Conservation (phyloP, 1,140 invertebrate species). For the Rhynchophorus ferrugineus region DNA sequence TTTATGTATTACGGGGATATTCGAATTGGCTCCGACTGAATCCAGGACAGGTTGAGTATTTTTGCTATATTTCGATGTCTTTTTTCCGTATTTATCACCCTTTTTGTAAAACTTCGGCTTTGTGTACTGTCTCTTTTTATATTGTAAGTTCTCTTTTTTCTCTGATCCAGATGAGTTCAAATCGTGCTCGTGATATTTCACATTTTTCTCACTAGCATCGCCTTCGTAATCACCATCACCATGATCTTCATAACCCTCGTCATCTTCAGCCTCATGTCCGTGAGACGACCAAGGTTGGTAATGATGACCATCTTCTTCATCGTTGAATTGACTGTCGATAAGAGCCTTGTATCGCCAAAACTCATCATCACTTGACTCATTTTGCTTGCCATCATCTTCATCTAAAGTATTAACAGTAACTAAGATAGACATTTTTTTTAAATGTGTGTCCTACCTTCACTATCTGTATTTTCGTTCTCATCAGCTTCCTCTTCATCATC, state of each 20-base stretch:
- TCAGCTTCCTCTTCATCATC: constrained; percentile 8
- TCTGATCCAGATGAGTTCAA: constrained; percentile 7
- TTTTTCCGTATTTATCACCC: constrained; percentile 11
- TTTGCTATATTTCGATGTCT: constrained; percentile 6
- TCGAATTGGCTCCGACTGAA: constrained; percentile 16
- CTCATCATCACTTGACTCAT: too few species aligned
- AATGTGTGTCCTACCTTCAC: too few species aligned
- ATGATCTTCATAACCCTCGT: constrained; percentile 12
- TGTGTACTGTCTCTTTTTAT: constrained; percentile 16
- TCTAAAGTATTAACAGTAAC: too few species aligned
- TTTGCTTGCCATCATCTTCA: too few species aligned
- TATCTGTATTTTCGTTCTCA: constrained; percentile 3
- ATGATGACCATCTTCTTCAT: too few species aligned
- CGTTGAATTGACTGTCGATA: too few species aligned
- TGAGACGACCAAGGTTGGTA: too few species aligned
- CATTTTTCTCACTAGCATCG: constrained; percentile 13
- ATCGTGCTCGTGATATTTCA: constrained; percentile 20
- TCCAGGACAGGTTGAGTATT: constrained; percentile 26
- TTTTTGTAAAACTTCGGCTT: constrained; percentile 2
- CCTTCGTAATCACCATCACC: constrained; percentile 7
- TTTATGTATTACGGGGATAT: constrained; percentile 30
- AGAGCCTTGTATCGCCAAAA: too few species aligned
- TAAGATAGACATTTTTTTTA: too few species aligned
- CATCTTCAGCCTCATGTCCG: constrained; percentile 8
- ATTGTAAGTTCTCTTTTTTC: constrained; percentile 7